A percentile compares a stretch with the other conserved stretches of the same genome.
Evolutionary conservation across 2,797 vertebrate genomes (phyloP).

Genomic region (Serranus cabrilla): DNA sequence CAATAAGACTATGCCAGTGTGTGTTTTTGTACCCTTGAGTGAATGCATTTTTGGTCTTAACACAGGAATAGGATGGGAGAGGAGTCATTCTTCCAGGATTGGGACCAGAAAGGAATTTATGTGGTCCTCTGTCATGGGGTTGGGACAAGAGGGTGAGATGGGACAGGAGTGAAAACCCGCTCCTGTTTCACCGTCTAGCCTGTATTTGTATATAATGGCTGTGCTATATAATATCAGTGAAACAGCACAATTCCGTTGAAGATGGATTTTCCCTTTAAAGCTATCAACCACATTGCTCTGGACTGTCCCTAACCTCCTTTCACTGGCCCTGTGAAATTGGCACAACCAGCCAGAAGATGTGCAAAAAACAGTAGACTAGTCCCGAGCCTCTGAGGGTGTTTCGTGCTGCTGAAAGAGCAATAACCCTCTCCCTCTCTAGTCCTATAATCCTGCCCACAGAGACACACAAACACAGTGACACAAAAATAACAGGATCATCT

Average conservation of each 20-base stretch:
- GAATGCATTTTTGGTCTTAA: too few species aligned
- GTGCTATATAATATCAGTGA: constrained; percentile 8
- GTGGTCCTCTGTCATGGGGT: too few species aligned
- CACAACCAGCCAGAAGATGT: constrained; percentile 71
- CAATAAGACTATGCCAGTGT: too few species aligned
- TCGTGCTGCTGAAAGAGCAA: constrained; percentile 70
- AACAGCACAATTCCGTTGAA: constrained; percentile 20
- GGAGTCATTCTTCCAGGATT: too few species aligned
- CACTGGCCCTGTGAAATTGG: constrained; percentile 57
- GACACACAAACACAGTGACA: constrained; percentile 66
- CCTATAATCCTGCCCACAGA: constrained; percentile 67
- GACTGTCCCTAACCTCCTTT: constrained; percentile 55
- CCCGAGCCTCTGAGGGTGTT: constrained; percentile 48
- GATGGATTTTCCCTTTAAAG: constrained; percentile 61
- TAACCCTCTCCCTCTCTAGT: constrained; percentile 60
- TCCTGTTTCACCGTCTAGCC: too few species aligned
- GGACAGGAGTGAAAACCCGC: too few species aligned
- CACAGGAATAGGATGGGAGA: too few species aligned
- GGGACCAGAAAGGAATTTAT: too few species aligned
- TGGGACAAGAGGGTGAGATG: too few species aligned
- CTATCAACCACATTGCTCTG: constrained; percentile 42
- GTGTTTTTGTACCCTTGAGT: too few species aligned
- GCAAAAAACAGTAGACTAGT: constrained; percentile 56
- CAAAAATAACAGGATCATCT: constrained; percentile 71
- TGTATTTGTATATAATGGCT: neutral